A percentile compares a stretch with the other conserved stretches of the same genome.
Evolutionary conservation across 2,888 invertebrate genomes (phyloP).

Genomic region (Ellobium chinense): DNA sequence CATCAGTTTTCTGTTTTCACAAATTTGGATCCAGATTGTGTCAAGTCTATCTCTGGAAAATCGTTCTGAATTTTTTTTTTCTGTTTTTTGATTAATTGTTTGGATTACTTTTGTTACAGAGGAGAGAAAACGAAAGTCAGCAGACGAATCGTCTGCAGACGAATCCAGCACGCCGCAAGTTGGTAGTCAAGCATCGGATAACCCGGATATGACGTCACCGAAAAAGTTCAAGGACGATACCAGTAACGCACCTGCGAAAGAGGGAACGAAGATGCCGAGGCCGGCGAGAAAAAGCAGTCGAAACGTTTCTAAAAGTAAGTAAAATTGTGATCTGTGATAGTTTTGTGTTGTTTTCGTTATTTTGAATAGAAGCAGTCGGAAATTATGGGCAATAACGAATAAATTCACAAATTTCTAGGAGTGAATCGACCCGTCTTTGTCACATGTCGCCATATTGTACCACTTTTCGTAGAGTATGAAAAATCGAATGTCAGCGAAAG

Average conservation of each 20-base stretch:
- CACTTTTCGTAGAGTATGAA: background rate
- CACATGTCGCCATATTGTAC: constrained; percentile 31
- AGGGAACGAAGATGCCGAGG: constrained; percentile 49
- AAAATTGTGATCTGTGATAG: background rate
- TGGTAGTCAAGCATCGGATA: constrained; percentile 23
- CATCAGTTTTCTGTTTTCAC: too few relatives aligned
- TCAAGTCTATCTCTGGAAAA: too few relatives aligned
- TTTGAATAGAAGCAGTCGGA: too few relatives aligned
- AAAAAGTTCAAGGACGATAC: constrained; percentile 50
- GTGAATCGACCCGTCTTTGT: too few relatives aligned
- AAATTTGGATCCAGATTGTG: too few relatives aligned
- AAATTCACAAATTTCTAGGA: too few relatives aligned
- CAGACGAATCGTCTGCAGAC: constrained; percentile 53
- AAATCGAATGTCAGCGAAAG: background rate
- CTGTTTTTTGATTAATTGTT: too few relatives aligned
- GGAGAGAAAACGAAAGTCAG: constrained; percentile 49
- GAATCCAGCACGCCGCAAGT: constrained; percentile 35
- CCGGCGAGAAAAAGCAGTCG: constrained; percentile 47
- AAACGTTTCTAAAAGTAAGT: constrained; percentile 43
- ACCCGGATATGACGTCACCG: constrained; percentile 50
- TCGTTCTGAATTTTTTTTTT: too few relatives aligned
- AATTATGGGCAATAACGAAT: too few relatives aligned
- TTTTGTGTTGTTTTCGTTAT: background rate
- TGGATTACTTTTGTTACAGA: too few relatives aligned
- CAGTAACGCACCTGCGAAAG: constrained; percentile 52